phyloP scores from a whole-genome alignment of 2,888 invertebrate species.

The Pristionchus mayeri region DNA sequence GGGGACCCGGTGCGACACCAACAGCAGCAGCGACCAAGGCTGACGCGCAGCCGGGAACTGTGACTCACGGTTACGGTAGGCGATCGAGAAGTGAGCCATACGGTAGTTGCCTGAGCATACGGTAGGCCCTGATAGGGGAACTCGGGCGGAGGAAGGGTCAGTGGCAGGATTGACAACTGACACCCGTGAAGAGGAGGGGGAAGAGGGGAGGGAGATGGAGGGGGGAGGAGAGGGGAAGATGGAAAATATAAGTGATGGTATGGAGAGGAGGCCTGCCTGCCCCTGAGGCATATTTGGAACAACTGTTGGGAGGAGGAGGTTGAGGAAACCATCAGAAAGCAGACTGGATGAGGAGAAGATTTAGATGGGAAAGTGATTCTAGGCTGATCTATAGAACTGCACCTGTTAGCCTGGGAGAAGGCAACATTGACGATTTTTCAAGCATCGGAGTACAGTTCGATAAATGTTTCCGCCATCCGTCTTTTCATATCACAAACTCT shows the following conservation, averaged over 20 bases:
- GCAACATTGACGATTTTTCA: background rate
- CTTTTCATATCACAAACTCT: no score
- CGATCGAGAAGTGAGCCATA: background rate
- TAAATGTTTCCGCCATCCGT: no score
- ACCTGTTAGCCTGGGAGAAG: no score
- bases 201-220: background rate
- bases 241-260: slow-evolving; percentile 46
- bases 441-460: no score
- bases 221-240: background rate
- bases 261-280: background rate
- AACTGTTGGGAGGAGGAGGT: slow-evolving; percentile 20
- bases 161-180: slow-evolving; percentile 27
- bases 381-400: background rate
- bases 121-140: slow-evolving; percentile 9
- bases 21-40: background rate
- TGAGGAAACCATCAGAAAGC: background rate
- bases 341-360: background rate
- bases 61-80: background rate
- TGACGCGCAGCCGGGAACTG: background rate
- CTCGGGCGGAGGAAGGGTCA: background rate
- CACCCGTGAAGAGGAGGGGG: background rate
- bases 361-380: background rate
- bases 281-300: slow-evolving; percentile 47
- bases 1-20: background rate
- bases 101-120: background rate